Base-by-base conservation (phyloP, 2,113 vertebrate genomes). In the Coryphaenoides rupestris region DNA sequence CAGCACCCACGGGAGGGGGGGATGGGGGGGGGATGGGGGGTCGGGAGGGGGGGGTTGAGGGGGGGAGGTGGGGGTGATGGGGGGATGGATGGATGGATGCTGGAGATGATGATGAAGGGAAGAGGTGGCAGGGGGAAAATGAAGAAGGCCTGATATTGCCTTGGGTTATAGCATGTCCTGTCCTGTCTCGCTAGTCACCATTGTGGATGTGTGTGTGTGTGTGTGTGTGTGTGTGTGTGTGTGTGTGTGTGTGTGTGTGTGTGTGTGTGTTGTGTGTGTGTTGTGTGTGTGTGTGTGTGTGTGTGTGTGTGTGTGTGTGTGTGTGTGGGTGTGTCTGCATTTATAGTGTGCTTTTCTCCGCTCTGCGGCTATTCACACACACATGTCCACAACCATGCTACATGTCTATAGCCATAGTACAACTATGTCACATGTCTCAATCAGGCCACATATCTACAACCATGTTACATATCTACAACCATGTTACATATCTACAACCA, bases 221-320 rank as follows among this genome's bases (percentile, higher is more conserved):
- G n/a, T 64, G 52, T 65, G 58, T 65, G 65, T 65, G 53, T 33
- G 4, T 47, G 55, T 63, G 46, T 69, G 66, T 47, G 58, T 59
- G 17, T 66, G 63, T 47, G 58, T 17, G 64, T 23, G 4, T 40
- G 21, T 60, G 26, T 33, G 23, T 65, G 58, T 63, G 26, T 58
- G 33, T 28, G 46, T 61, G 74, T 52, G 56, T n/a, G n/a, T n/a
- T n/a, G n/a, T n/a, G n/a, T 45, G 40, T 45, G 40, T 45, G n/a
- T 22, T 55, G n/a, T 64, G 52, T 65, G 58, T 65, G 65, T 65
- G 53, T 33, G 4, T 47, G 55, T 63, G 46, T 69, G 66, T 47
- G 58, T 59, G 17, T 66, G 63, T 47, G 58, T 17, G 64, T 23
- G 4, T 40, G 21, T 60, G 26, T 33, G 23, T 65, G 58, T 63